Evolutionary conservation across 2,113 vertebrate genomes (phyloP).

Genomic region (Prunella himalayana): DNA sequence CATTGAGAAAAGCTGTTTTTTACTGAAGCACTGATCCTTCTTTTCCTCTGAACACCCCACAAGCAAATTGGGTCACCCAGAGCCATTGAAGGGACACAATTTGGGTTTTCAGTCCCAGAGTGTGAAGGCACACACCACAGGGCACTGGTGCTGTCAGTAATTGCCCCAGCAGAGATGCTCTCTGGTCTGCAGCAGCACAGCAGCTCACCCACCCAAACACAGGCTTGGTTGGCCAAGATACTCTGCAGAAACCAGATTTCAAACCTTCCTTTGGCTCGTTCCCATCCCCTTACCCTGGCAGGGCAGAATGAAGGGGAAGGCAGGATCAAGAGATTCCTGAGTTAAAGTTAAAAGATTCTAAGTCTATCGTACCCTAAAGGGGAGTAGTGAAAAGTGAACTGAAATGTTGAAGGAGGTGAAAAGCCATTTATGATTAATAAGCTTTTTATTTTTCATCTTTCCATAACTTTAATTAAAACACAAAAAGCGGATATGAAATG

Average conservation of each 20-base stretch:
- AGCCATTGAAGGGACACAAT: rapidly evolving
- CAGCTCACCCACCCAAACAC: background rate
- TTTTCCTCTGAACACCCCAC: rapidly evolving
- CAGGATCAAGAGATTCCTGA: background rate
- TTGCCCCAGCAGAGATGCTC: rapidly evolving
- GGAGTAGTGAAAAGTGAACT: background rate
- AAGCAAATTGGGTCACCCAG: rapidly evolving
- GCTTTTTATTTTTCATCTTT: background rate
- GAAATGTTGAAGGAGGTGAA: background rate
- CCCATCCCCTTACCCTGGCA: background rate
- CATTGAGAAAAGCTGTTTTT: rapidly evolving
- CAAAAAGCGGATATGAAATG: background rate
- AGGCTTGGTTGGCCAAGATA: background rate
- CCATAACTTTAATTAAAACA: background rate
- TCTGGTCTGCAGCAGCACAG: background rate
- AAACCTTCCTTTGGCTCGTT: background rate
- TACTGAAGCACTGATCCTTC: background rate
- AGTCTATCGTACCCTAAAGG: background rate
- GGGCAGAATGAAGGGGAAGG: background rate
- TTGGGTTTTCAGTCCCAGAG: background rate
- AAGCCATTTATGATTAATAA: background rate
- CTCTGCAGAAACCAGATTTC: background rate
- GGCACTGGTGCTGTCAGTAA: background rate
- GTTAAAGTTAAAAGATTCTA: background rate
- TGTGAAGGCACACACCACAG: background rate